These are phyloP conservation scores for Clupea harengus DNA, from an alignment of 2,113 vertebrate species.

Conservation along the genomic window DNA sequence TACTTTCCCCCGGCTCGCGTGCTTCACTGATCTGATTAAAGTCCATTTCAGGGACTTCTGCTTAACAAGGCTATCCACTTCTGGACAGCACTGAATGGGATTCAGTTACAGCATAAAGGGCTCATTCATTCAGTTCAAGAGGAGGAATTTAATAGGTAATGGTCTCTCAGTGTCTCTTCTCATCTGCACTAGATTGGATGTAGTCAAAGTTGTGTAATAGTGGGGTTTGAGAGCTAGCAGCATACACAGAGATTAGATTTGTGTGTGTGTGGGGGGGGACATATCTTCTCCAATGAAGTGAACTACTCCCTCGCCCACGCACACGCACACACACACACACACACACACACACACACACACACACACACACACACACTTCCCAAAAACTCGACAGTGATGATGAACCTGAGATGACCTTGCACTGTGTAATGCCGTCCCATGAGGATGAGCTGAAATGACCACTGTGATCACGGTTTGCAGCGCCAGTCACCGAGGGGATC, in stretches of 20 bases:
- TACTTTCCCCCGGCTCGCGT: conserved; percentile 33
- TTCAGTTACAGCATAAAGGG: neutral
- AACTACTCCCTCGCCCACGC: neutral
- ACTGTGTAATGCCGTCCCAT: neutral
- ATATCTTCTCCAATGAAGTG: neutral
- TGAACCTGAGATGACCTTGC: neutral
- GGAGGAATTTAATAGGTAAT: neutral
- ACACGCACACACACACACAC: neutral
- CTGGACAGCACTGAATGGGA: neutral
- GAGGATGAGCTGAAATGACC: neutral
- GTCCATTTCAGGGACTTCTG: neutral
- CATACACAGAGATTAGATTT: neutral
- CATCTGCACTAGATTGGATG: neutral
- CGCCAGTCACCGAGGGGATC: neutral
- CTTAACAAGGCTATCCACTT: neutral
- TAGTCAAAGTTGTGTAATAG: neutral
- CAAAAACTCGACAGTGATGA: neutral
- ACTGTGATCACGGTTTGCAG: neutral
- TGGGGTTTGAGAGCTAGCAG: neutral
- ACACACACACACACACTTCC: neutral
- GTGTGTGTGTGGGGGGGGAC: neutral
- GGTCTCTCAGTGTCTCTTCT: neutral
- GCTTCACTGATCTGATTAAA: neutral
- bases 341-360: neutral
- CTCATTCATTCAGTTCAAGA: neutral